Evolutionary conservation across 1,140 invertebrate genomes (phyloP).

Genomic region (Sitodiplosis mosellana): DNA sequence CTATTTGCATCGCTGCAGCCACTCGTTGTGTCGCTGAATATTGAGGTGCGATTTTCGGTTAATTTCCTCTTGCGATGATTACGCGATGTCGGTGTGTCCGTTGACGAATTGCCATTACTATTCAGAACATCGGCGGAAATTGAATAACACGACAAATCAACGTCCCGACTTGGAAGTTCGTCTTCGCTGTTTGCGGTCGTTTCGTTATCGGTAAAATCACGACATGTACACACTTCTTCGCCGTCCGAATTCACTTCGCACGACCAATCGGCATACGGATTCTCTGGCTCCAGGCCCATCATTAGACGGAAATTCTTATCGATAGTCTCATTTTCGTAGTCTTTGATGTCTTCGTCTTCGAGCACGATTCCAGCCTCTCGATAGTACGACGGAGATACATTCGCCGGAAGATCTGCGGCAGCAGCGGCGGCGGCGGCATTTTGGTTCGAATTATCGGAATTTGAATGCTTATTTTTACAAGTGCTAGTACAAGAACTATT

Average conservation of each 20-base stretch:
- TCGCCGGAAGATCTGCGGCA: too few species aligned
- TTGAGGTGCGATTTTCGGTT: conserved; percentile 17
- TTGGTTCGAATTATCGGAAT: too few species aligned
- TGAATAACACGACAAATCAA: conserved; percentile 9
- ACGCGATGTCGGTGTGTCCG: conserved; percentile 1
- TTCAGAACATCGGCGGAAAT: conserved; percentile 8
- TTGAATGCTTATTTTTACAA: too few species aligned
- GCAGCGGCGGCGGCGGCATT: too few species aligned
- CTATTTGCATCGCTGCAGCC: conserved; percentile 8
- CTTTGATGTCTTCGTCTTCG: too few species aligned
- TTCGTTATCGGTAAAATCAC: conserved; percentile 9
- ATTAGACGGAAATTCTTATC: conserved; percentile 1
- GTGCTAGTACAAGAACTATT: too few species aligned
- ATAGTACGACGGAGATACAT: too few species aligned
- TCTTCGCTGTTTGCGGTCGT: conserved; percentile 2
- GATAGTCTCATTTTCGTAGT: neutral
- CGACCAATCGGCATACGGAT: conserved; percentile 19
- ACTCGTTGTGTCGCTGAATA: conserved; percentile 11
- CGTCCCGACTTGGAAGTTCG: conserved; percentile 6
- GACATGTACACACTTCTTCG: conserved; percentile 23
- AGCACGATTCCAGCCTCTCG: too few species aligned
- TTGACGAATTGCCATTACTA: neutral
- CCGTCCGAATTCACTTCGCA: conserved; percentile 20
- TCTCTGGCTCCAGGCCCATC: conserved; percentile 6
- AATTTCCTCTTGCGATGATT: conserved; percentile 22